phyloP scores from a whole-genome alignment of 1,140 invertebrate genomes.

The Drosophila pachea region DNA sequence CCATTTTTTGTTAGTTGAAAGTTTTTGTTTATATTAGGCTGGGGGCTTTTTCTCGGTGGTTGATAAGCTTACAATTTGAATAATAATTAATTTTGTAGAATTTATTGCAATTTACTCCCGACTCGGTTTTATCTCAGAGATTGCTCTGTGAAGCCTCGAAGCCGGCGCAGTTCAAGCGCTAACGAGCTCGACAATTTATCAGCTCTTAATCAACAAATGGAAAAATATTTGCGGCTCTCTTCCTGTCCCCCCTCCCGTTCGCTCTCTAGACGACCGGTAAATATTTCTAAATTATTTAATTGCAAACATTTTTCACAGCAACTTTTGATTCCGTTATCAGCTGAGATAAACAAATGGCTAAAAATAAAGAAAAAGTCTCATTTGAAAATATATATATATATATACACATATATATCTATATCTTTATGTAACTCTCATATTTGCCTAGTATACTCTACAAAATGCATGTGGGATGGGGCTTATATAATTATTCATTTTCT shows the following conservation, averaged over 20 bases:
- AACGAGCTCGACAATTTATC: conserved; percentile 4
- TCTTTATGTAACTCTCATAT: conserved; percentile 13
- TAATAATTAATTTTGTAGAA: background rate
- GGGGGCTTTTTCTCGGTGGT: background rate
- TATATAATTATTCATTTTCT: conserved; percentile 19
- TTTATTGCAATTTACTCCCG: background rate
- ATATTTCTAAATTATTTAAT: conserved; percentile 46
- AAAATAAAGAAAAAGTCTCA: conserved; percentile 15
- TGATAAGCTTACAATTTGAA: no score
- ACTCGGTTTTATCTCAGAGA: background rate
- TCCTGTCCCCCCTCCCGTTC: no score
- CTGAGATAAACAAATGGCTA: conserved; percentile 52
- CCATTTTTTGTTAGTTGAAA: conserved; percentile 1
- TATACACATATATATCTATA: background rate
- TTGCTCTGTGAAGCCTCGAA: background rate
- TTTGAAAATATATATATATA: conserved; percentile 28
- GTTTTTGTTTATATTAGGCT: background rate
- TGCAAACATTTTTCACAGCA: conserved; percentile 24
- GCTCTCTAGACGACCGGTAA: conserved; percentile 1
- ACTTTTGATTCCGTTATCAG: conserved; percentile 54
- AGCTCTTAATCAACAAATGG: conserved; percentile 11
- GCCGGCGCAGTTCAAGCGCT: background rate
- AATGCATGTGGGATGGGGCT: conserved; percentile 35
- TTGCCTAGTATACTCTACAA: conserved; percentile 39
- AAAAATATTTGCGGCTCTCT: conserved; percentile 3